These are phyloP conservation scores for Liasis olivaceus DNA, from an alignment of 2,797 vertebrate genomes.

Conservation along the genomic window DNA sequence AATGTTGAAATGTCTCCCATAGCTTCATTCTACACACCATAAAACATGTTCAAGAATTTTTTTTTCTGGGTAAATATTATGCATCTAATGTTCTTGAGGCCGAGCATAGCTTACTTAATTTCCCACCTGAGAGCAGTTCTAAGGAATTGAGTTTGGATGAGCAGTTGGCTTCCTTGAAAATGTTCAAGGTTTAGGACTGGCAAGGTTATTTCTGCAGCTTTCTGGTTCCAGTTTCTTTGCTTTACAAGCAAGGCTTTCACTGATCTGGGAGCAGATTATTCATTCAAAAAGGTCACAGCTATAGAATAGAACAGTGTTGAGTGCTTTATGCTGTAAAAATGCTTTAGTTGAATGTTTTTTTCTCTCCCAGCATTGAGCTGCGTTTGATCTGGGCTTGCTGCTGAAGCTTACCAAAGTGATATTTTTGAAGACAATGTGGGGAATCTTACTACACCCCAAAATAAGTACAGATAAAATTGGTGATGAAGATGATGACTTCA, in stretches of 20 bases:
- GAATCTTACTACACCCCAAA: not conserved
- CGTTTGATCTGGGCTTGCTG: not conserved
- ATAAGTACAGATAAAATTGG: not conserved
- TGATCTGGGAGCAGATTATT: not conserved
- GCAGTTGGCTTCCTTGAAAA: not conserved
- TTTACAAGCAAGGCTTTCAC: not conserved
- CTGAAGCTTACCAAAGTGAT: not conserved
- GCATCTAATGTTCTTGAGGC: not conserved
- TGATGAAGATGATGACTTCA: not conserved
- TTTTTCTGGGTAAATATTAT: not conserved
- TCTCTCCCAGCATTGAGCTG: too few species aligned
- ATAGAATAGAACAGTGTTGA: not conserved
- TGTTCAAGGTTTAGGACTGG: not conserved
- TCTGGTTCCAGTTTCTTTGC: not conserved
- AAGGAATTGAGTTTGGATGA: not conserved
- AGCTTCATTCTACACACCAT: not conserved
- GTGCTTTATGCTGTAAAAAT: not conserved
- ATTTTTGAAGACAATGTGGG: not conserved
- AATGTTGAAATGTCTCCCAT: not conserved
- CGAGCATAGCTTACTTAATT: not conserved
- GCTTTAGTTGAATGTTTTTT: not conserved
- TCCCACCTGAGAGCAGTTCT: not conserved
- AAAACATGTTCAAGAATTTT: not conserved
- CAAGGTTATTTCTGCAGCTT: not conserved
- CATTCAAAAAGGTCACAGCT: accelerated